These are phyloP conservation scores for Arothron firmamentum DNA, from an alignment of 2,113 vertebrate species.

Conservation along the genomic window DNA sequence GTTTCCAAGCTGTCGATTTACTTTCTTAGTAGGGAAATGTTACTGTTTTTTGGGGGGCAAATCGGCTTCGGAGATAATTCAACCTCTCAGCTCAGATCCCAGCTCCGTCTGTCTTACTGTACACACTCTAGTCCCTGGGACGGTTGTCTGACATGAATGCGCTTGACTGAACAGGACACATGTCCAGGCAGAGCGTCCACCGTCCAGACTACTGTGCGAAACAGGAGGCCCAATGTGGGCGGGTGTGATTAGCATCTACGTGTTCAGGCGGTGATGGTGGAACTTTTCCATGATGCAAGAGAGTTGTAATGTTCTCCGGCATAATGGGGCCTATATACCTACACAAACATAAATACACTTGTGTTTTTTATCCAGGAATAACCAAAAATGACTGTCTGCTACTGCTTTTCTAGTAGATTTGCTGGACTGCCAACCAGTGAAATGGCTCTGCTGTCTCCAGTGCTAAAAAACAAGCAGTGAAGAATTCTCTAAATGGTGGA, in stretches of 20 bases:
- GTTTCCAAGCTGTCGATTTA: slow-evolving; percentile 39
- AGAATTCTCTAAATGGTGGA: slow-evolving; percentile 13
- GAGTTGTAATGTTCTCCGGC: neutral
- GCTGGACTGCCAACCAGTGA: neutral
- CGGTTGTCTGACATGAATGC: slow-evolving; percentile 32
- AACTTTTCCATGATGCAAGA: neutral
- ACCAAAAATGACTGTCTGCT: neutral
- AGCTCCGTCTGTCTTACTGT: slow-evolving; percentile 14
- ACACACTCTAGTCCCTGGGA: slow-evolving; percentile 31
- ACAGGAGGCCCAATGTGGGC: neutral
- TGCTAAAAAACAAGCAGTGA: slow-evolving; percentile 4
- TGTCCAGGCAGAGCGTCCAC: slow-evolving; percentile 28
- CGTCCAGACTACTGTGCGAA: slow-evolving; percentile 18
- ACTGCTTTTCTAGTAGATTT: neutral
- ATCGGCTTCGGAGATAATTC: slow-evolving; percentile 18
- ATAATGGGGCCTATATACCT: too few species aligned
- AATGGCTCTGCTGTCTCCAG: neutral
- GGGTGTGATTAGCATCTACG: neutral
- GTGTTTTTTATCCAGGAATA: too few species aligned
- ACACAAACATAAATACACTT: too few species aligned
- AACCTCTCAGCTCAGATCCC: neutral
- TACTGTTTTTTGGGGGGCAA: slow-evolving; percentile 38
- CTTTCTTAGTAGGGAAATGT: slow-evolving; percentile 39
- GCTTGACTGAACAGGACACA: slow-evolving; percentile 49
- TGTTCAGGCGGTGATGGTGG: neutral